These are phyloP conservation scores for Thaumatotibia leucotreta DNA, from an alignment of 1,140 invertebrate species.

Conservation along the genomic window DNA sequence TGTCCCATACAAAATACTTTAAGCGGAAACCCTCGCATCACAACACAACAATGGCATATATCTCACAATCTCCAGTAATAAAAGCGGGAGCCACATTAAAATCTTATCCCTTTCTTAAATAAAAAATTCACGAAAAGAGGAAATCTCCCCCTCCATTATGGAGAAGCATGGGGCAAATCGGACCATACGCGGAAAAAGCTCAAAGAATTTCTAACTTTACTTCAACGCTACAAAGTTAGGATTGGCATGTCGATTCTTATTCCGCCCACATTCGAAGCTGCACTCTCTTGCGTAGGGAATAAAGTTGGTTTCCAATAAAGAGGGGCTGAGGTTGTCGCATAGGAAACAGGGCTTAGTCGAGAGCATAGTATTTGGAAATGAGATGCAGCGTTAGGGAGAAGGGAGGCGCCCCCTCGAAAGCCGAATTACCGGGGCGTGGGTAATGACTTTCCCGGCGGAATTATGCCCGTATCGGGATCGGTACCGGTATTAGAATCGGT, in stretches of 20 bases:
- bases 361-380: conserved; percentile 69
- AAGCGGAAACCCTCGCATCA: conserved; percentile 72
- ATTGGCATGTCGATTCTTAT: conserved; percentile 36
- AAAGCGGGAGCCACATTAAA: conserved; percentile 72
- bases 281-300: conserved; percentile 31
- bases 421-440: conserved; percentile 73
- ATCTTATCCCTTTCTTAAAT: conserved; percentile 77
- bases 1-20: conserved; percentile 69
- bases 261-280: conserved; percentile 23
- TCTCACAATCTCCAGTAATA: conserved; percentile 69
- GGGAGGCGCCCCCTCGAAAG: conserved; percentile 56
- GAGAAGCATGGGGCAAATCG: conserved; percentile 38
- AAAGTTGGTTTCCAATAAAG: conserved; percentile 45
- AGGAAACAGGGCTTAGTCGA: conserved; percentile 52
- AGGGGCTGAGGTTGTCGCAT: conserved; percentile 24
- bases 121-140: conserved; percentile 76
- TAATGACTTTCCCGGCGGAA: conserved; percentile 75
- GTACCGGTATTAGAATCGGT: conserved; percentile 55
- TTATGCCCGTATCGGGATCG: conserved; percentile 37
- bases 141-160: conserved; percentile 71
- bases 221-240: conserved; percentile 51
- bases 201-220: conserved; percentile 67
- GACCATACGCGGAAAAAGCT: conserved; percentile 32
- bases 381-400: conserved; percentile 64
- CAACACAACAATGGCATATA: conserved; percentile 66